Evolutionary conservation across 1,140 invertebrate species (phyloP), one percentile per base, ranked within the genome.

Genomic region (Ladona fulva): DNA sequence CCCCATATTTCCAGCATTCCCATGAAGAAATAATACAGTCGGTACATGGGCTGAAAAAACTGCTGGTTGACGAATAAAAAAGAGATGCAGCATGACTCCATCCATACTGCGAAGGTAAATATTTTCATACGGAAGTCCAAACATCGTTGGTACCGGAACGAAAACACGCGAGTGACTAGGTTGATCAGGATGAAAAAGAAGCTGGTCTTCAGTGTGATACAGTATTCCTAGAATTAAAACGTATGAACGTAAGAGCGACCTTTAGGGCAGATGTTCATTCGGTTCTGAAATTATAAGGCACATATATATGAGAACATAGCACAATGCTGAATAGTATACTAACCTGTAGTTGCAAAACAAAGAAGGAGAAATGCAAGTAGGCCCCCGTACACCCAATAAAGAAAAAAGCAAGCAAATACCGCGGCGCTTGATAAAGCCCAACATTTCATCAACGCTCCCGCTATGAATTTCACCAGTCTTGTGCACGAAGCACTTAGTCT

Each of bases 1-100:
- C 0, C 96, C 96, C 88, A 98, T 95, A 84, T 98, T 98, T 22
- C 96, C 96, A 78, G 96, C 96, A 91, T 98, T 98, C 11, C 96
- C 96, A 88, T 98, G 96, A 76, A 98, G 91, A 86, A 94, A 97
- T 22, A 98, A 85, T 80, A 98, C 86, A 0, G 95, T 97, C 0
- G 94, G 93, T 75, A 88, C 89, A 66, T 85, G 84, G 79, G 88
- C 87, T 77, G 88, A 88, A 79, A 89, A 88, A 66, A 91, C 89
- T 77, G 88, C 88, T 10, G 89, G 85, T 84, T 97, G 95, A 82
- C 92, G 90, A 78, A 98, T 93, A 80, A 97, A 91, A 83, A 95
- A 95, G 82, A 93, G 90, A 83, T 97, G 95, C 76, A 98, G 87
- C 80, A 90, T 90, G 1, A 92, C 91, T 8, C 92, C 92, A 90